These are phyloP conservation scores for Macrophya annulata DNA, from an alignment of 2,888 invertebrate species.

Conservation along the genomic window DNA sequence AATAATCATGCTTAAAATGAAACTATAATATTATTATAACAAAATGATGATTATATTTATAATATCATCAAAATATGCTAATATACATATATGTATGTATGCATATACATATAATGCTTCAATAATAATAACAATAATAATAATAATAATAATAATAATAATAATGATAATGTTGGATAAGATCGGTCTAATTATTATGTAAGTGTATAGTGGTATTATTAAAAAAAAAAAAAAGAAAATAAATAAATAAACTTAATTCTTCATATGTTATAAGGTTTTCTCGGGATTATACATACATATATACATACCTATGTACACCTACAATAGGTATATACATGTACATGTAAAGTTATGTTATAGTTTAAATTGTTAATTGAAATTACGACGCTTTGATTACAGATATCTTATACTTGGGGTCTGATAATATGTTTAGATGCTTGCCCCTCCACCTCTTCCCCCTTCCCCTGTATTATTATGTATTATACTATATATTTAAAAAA, in stretches of 20 bases:
- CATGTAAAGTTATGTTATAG: too few relatives aligned
- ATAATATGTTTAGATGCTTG: neutral
- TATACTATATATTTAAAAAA: too few relatives aligned
- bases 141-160: slow-evolving; percentile 1
- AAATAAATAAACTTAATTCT: neutral
- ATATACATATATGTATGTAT: neutral
- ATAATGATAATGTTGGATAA: neutral
- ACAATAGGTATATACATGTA: too few relatives aligned
- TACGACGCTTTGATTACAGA: neutral
- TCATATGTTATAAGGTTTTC: too few relatives aligned
- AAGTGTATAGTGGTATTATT: slow-evolving; percentile 62
- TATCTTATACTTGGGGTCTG: neutral
- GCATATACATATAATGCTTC: too few relatives aligned
- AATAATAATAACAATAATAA: neutral
- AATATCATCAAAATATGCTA: neutral
- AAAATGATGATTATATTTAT: too few relatives aligned
- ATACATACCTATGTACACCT: too few relatives aligned
- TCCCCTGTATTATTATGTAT: too few relatives aligned
- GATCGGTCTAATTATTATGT: slow-evolving; percentile 26
- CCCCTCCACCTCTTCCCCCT: neutral
- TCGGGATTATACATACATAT: too few relatives aligned
- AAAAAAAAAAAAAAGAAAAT: slow-evolving; percentile 59
- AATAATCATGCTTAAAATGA: too few relatives aligned
- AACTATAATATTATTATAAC: too few relatives aligned
- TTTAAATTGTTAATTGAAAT: too few relatives aligned